Conservation (phyloP, 1,140 invertebrate genomes). For the Cheumatopsyche charites region DNA sequence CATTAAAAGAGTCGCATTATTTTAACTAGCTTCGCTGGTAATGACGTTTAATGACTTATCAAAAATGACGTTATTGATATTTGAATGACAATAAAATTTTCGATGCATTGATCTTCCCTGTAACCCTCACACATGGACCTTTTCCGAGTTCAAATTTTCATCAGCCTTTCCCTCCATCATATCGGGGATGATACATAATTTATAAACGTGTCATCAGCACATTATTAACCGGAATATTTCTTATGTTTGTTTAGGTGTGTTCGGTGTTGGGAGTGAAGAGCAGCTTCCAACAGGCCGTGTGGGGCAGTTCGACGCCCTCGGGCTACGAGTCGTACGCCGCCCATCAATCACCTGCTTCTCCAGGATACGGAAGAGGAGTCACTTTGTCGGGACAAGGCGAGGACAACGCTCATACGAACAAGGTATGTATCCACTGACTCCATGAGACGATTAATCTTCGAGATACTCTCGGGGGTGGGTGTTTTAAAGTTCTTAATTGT, state of each 20-base stretch:
- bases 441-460: constrained; percentile 22
- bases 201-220: not conserved
- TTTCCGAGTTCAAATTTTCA: too few species aligned
- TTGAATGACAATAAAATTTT: too few species aligned
- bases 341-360: constrained; percentile 29
- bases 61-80: too few species aligned
- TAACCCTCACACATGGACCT: too few species aligned
- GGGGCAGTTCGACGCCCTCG: constrained; percentile 46
- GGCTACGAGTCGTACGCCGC: constrained; percentile 37
- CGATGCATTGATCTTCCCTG: too few species aligned
- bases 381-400: constrained; percentile 40
- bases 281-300: constrained; percentile 45
- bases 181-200: too few species aligned
- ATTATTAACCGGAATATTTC: not conserved
- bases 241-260: constrained; percentile 24
- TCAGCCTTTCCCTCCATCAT: too few species aligned
- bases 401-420: constrained; percentile 29
- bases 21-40: too few species aligned
- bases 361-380: constrained; percentile 33
- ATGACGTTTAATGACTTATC: too few species aligned
- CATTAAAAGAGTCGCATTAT: too few species aligned
- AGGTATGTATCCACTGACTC: constrained; percentile 33
- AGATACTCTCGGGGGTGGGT: too few species aligned
- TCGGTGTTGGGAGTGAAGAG: constrained; percentile 21
- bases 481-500: too few species aligned